Evolutionary conservation across 2,888 invertebrate species (phyloP), one percentile per base, ranked within the genome.

Genomic region (Acronicta leporina): DNA sequence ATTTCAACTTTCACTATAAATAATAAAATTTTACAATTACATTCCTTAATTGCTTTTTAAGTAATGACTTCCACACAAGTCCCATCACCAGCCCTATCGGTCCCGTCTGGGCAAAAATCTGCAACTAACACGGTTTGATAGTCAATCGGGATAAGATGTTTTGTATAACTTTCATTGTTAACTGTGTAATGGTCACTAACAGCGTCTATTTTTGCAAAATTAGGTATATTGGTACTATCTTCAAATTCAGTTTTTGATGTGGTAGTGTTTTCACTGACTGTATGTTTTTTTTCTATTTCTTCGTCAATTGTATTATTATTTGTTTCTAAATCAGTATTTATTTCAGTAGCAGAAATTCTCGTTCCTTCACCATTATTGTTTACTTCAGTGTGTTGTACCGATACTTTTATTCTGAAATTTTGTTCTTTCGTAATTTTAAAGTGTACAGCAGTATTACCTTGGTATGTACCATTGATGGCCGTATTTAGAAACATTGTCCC

Each of bases 1-100:
- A 20, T 20, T 20, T 20, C 20, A 4, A 20, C 20, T 20, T 20
- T 20, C 20, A 20, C 20, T 20, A 20, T 20, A 20, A 20, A 20
- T 20, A 20, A 20, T 20, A 20, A 3, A 20, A 20, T 20, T 20
- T 20, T 3, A 30, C 30, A 10, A 10, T 30, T 30, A 10, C 10
- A 30, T 30, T 30, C 30, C 7, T 1, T 30, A 30, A 10, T 30
- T 30, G 9, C 1, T 10, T 30, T 2, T 30, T 30, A 30, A 8
- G 7, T 7, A 1, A 30, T 30, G 1, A 30, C 1, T 4, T 52
- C 45, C 8, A 33, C 42, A 20, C 65, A 69, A 27, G 25, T 52
- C 7, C 27, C 20, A 47, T 69, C 68, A 6, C 40, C 68, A 16
- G 67, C 68, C 15, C 63, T 57, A 0, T 4, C 43, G 5, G 6